phyloP scores from a whole-genome alignment of 2,113 vertebrate species.

The Sarotherodon lohbergeri region DNA sequence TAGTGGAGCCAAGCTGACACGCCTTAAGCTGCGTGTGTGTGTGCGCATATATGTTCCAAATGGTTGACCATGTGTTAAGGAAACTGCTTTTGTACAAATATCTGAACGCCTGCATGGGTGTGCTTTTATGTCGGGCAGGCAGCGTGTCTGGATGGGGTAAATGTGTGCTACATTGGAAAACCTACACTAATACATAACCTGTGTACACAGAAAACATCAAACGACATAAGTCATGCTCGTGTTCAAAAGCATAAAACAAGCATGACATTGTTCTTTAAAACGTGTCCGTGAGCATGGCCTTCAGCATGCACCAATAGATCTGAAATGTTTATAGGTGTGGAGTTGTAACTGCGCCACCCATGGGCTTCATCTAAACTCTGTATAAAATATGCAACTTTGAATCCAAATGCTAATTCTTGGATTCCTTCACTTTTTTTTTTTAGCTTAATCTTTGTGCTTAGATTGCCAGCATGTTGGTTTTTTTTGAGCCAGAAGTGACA shows the following conservation, averaged over 20 bases:
- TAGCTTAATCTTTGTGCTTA: not conserved
- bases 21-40: not conserved
- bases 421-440: not conserved
- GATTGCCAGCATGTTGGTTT: not conserved
- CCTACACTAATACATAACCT: not conserved
- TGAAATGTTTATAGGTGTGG: not conserved
- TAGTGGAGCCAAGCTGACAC: not conserved
- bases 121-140: not conserved
- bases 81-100: not conserved
- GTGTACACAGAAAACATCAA: not conserved
- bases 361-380: not conserved
- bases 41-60: not conserved
- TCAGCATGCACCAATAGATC: not conserved
- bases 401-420: not conserved
- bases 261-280: not conserved
- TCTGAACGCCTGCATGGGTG: not conserved
- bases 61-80: not conserved
- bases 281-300: not conserved
- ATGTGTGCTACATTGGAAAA: not conserved
- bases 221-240: not conserved
- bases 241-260: not conserved
- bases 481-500: not conserved
- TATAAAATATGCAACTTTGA: not conserved
- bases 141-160: not conserved
- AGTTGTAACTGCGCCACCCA: accelerated